Conservation (phyloP, 2,113 vertebrate species). For the Aythya baeri region DNA sequence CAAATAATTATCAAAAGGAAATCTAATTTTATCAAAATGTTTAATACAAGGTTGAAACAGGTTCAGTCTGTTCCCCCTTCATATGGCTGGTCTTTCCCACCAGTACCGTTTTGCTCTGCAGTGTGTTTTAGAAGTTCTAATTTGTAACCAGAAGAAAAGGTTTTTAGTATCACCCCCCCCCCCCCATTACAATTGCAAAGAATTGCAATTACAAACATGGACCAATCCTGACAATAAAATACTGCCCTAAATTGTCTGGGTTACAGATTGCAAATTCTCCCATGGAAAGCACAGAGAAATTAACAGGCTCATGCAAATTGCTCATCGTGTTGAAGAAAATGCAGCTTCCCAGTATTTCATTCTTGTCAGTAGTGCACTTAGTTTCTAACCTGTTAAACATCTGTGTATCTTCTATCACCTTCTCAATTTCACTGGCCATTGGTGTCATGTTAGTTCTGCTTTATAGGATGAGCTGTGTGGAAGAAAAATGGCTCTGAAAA, state of each 20-base stretch:
- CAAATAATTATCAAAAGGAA: not conserved
- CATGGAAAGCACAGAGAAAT: not conserved
- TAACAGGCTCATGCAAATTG: not conserved
- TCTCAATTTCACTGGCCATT: not conserved
- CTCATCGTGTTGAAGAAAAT: not conserved
- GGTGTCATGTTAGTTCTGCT: not conserved
- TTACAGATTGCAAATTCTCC: not conserved
- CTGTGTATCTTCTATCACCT: not conserved
- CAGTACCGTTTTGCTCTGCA: not conserved
- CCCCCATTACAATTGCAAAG: too few relatives aligned
- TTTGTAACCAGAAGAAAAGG: not conserved
- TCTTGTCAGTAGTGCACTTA: not conserved
- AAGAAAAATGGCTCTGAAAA: not conserved
- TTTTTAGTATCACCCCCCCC: not conserved
- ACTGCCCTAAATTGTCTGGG: not conserved
- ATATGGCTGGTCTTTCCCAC: not conserved
- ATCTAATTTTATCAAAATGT: not conserved
- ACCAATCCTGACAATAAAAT: not conserved
- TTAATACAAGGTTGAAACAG: not conserved
- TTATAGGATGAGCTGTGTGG: not conserved
- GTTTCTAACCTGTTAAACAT: not conserved
- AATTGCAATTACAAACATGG: not conserved
- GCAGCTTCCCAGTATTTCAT: not conserved
- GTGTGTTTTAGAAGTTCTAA: not conserved
- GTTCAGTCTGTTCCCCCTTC: not conserved